Percentiles rank a stretch among this genome's conserved stretches.
These are phyloP conservation scores for Myzus persicae DNA, from an alignment of 1,140 invertebrate genomes.

Conservation along the genomic window DNA sequence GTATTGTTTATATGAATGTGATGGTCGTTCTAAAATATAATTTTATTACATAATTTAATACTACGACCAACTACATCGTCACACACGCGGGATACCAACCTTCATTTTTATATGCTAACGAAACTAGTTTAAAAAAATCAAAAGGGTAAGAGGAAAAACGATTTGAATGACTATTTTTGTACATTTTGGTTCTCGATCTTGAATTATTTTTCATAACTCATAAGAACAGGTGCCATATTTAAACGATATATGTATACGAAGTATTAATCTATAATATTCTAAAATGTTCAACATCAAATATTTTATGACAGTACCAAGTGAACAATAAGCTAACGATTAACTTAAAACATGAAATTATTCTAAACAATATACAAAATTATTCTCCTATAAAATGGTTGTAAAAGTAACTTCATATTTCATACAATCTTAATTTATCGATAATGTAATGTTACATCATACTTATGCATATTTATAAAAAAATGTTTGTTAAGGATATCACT, in stretches of 20 bases:
- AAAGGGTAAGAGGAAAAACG: not conserved
- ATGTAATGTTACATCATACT: no score
- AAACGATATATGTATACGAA: no score
- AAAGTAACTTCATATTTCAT: not conserved
- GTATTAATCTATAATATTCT: not conserved
- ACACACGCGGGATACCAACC: not conserved
- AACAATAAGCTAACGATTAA: not conserved
- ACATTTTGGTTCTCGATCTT: not conserved
- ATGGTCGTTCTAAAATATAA: constrained; percentile 19
- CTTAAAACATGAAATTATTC: not conserved
- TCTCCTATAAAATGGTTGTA: not conserved
- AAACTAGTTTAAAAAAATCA: not conserved
- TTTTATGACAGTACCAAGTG: not conserved
- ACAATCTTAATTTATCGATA: no score
- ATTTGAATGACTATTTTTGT: not conserved
- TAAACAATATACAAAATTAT: not conserved
- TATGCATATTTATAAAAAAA: not conserved
- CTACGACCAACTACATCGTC: constrained; percentile 24
- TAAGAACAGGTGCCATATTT: not conserved
- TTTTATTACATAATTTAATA: constrained; percentile 27
- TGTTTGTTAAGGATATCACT: no score
- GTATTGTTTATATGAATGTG: not conserved
- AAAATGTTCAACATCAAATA: not conserved
- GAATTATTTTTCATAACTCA: not conserved
- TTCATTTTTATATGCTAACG: not conserved